Evolutionary conservation across 1,140 invertebrate genomes (phyloP).

Genomic region (Penaeus indicus): DNA sequence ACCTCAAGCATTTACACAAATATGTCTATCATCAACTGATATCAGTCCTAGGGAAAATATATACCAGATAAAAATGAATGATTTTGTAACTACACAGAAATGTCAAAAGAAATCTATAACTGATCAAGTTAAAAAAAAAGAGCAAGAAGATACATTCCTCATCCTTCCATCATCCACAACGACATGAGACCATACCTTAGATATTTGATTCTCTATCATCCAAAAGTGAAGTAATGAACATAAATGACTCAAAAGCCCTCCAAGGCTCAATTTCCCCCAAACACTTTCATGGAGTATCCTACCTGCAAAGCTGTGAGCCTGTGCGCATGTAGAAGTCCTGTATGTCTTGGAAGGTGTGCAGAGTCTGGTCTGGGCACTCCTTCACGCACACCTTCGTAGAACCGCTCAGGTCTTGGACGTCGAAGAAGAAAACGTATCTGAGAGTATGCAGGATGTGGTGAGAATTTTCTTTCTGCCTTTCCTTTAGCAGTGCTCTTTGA

Average conservation of each 20-base stretch:
- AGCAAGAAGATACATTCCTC: too few species aligned
- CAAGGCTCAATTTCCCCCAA: too few species aligned
- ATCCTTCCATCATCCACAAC: neutral
- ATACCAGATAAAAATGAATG: too few species aligned
- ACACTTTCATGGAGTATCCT: neutral
- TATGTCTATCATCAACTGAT: too few species aligned
- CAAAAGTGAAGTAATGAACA: neutral
- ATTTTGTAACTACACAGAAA: too few species aligned
- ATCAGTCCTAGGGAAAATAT: too few species aligned
- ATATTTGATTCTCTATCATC: neutral
- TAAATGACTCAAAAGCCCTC: neutral
- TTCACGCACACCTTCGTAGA: slow-evolving; percentile 49
- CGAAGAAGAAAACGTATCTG: slow-evolving; percentile 55
- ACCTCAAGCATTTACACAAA: too few species aligned
- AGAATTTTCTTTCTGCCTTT: too few species aligned
- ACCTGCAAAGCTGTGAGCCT: slow-evolving; percentile 55
- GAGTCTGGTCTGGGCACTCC: slow-evolving; percentile 44
- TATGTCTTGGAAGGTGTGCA: slow-evolving; percentile 41
- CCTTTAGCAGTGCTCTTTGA: neutral
- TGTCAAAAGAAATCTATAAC: too few species aligned
- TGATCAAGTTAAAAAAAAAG: too few species aligned
- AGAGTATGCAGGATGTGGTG: neutral
- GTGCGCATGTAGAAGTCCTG: slow-evolving; percentile 54
- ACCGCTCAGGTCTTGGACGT: slow-evolving; percentile 34
- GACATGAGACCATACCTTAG: neutral